Conservation (phyloP, 2,113 vertebrate genomes). For the Egretta garzetta region DNA sequence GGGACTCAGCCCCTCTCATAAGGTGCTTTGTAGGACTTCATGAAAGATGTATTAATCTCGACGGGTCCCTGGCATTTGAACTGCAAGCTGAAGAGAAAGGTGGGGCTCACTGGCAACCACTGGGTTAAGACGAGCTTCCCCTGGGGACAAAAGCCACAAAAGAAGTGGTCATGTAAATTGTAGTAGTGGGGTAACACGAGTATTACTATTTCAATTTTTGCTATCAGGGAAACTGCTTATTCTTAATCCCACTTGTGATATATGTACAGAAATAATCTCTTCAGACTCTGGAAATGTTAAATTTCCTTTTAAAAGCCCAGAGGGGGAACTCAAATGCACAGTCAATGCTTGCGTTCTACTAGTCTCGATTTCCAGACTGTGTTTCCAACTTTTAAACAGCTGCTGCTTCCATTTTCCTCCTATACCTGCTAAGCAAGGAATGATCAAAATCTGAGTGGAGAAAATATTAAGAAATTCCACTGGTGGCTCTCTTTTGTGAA, state of each 20-base stretch:
- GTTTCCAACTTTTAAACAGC: background rate
- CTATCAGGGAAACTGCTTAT: background rate
- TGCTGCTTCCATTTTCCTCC: slow-evolving; percentile 1
- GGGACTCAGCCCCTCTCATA: background rate
- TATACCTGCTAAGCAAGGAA: background rate
- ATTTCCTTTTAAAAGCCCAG: slow-evolving; percentile 50
- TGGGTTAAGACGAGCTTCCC: background rate
- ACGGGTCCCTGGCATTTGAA: background rate
- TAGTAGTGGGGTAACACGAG: background rate
- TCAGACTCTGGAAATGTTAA: slow-evolving; percentile 50
- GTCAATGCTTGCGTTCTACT: background rate
- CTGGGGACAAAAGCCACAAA: background rate
- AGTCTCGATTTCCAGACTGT: background rate
- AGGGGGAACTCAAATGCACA: background rate
- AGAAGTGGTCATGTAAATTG: background rate
- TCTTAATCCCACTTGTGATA: slow-evolving; percentile 7
- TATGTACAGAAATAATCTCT: slow-evolving; percentile 27
- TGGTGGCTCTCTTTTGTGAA: background rate
- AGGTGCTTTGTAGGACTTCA: background rate
- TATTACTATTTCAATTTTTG: background rate
- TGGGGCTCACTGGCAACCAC: background rate
- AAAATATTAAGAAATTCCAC: background rate
- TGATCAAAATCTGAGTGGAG: background rate
- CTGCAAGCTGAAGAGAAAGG: background rate
- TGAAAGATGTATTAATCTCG: background rate